Percentiles rank a stretch among this genome's conserved stretches.
Evolutionary conservation across 2,888 invertebrate species (phyloP).

Genomic region (Agriotes lineatus): DNA sequence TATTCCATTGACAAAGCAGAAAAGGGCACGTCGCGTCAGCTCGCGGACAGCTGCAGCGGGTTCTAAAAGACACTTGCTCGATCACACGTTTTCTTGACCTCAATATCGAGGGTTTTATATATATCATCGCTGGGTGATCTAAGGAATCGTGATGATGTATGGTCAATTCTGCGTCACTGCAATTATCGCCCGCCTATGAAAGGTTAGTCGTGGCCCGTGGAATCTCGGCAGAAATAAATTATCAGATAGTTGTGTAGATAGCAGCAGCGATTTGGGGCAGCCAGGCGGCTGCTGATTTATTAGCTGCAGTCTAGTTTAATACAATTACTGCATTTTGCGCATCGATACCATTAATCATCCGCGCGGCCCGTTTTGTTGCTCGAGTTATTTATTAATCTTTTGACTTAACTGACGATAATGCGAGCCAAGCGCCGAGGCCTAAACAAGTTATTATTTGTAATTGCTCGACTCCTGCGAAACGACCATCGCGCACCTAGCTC

Average conservation of each 20-base stretch:
- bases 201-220: conserved; percentile 11
- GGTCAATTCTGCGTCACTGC: background rate
- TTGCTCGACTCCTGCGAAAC: conserved; percentile 4
- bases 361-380: background rate
- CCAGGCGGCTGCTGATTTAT: conserved; percentile 8
- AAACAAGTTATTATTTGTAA: conserved; percentile 10
- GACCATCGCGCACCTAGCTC: too few species aligned
- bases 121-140: conserved; percentile 1
- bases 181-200: background rate
- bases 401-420: conserved; percentile 7
- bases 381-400: conserved; percentile 11
- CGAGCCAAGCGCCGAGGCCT: background rate
- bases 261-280: background rate
- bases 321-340: conserved; percentile 18
- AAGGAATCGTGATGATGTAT: conserved; percentile 5
- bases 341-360: conserved; percentile 9
- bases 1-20: too few species aligned
- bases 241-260: background rate
- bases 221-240: conserved; percentile 5
- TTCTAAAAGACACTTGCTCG: background rate
- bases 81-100: conserved; percentile 15
- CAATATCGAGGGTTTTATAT: background rate
- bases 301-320: conserved; percentile 3
- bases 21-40: too few species aligned
- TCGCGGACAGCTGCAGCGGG: background rate